Conservation (phyloP, 2,797 vertebrate genomes). For the Gallinago nigripennis region DNA sequence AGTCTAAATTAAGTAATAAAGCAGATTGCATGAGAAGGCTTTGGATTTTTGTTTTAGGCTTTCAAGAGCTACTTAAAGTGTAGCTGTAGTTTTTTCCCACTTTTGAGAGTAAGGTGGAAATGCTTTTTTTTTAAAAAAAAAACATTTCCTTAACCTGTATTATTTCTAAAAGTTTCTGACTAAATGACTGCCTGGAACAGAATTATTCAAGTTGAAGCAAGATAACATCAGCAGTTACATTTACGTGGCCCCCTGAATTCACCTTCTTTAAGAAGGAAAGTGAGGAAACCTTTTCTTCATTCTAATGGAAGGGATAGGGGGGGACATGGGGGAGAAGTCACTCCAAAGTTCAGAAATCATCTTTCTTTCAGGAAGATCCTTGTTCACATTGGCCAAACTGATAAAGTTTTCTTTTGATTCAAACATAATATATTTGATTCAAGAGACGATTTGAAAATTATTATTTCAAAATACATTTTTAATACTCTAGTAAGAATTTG, state of each 20-base stretch:
- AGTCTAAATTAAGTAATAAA: background rate
- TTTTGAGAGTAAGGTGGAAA: background rate
- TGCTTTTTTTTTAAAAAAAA: background rate
- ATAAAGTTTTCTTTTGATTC: background rate
- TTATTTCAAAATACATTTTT: background rate
- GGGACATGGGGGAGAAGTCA: too few relatives aligned
- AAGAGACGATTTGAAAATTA: background rate
- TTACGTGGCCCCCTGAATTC: background rate
- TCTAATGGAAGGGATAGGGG: background rate
- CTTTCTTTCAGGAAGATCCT: background rate
- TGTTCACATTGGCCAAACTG: background rate
- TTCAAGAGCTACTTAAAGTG: background rate
- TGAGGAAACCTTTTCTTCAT: background rate
- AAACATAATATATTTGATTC: background rate
- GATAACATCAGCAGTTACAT: background rate
- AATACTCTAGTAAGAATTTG: background rate
- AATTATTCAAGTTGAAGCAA: background rate
- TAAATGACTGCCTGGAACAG: background rate
- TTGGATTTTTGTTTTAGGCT: background rate
- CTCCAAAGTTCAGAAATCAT: background rate
- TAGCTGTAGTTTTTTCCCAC: background rate
- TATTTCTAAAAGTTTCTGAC: background rate
- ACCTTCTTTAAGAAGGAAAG: background rate
- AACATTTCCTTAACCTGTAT: background rate
- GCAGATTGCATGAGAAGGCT: background rate